A percentile compares a stretch with the other conserved stretches of the same genome.
Evolutionary conservation across 2,113 vertebrate genomes (phyloP).

Genomic region (Thryonomys swinderianus): DNA sequence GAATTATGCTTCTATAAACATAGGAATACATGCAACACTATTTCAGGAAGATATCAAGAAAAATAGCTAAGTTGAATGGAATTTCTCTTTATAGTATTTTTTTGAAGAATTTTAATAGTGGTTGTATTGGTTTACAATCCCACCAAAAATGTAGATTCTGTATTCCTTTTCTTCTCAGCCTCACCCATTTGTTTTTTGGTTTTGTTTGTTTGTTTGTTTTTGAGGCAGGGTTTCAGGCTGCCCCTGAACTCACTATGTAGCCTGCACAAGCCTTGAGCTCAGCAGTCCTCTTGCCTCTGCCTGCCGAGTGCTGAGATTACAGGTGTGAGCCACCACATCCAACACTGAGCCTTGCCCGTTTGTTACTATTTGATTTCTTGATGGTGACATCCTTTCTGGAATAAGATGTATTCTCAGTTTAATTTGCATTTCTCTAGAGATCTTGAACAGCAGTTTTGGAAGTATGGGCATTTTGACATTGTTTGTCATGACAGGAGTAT

Average conservation of each 20-base stretch:
- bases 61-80: not conserved
- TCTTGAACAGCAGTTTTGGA: not conserved
- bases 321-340: no score
- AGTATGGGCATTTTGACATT: not conserved
- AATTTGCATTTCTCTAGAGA: not conserved
- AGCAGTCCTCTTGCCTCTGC: no score
- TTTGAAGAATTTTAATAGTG: not conserved
- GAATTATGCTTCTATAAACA: not conserved
- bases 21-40: not conserved
- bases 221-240: no score
- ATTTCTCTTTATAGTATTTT: not conserved
- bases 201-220: no score
- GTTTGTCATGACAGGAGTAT: not conserved
- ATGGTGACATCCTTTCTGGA: not conserved
- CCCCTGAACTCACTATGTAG: no score
- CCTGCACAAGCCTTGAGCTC: no score
- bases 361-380: not conserved
- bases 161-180: not conserved
- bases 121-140: not conserved
- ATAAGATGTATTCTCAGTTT: not conserved
- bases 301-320: no score
- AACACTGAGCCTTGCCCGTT: no score
- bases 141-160: not conserved
- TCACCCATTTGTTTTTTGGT: no score
- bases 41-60: not conserved